Conservation (phyloP, 2,797 vertebrate genomes). For the Characodon lateralis region DNA sequence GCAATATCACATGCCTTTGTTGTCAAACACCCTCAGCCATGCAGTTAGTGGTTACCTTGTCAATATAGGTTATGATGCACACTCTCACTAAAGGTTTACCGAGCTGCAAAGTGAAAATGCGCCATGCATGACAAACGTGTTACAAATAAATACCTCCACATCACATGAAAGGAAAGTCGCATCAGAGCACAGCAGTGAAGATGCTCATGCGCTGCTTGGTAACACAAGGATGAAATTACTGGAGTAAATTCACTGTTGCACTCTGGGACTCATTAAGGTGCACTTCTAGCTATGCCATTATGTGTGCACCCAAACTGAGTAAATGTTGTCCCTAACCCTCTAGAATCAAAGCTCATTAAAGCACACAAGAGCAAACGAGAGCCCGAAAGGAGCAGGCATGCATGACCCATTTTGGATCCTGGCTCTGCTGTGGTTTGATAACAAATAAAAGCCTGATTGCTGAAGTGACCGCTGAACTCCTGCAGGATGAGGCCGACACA, state of each 20-base stretch:
- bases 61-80: constrained; percentile 45
- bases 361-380: constrained; percentile 49
- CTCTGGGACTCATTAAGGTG: constrained; percentile 64
- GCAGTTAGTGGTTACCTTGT: constrained; percentile 29
- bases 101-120: constrained; percentile 6
- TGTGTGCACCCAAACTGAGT: constrained; percentile 48
- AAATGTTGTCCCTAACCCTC: constrained; percentile 58
- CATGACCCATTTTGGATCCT: constrained; percentile 62
- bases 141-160: constrained; percentile 42
- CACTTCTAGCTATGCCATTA: constrained; percentile 40
- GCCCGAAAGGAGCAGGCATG: constrained; percentile 55
- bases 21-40: constrained; percentile 58
- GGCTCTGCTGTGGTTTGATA: constrained; percentile 15
- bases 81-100: neutral
- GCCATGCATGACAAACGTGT: constrained; percentile 27
- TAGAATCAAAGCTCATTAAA: constrained; percentile 64
- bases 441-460: constrained; percentile 10
- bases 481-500: constrained; percentile 34
- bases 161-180: constrained; percentile 18
- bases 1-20: constrained; percentile 52
- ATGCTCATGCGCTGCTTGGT: constrained; percentile 13
- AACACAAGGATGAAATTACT: constrained; percentile 35
- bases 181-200: constrained; percentile 14
- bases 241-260: constrained; percentile 51
- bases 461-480: constrained; percentile 24